Conservation (phyloP, 2,113 vertebrate genomes). For the Elgaria multicarinata region DNA sequence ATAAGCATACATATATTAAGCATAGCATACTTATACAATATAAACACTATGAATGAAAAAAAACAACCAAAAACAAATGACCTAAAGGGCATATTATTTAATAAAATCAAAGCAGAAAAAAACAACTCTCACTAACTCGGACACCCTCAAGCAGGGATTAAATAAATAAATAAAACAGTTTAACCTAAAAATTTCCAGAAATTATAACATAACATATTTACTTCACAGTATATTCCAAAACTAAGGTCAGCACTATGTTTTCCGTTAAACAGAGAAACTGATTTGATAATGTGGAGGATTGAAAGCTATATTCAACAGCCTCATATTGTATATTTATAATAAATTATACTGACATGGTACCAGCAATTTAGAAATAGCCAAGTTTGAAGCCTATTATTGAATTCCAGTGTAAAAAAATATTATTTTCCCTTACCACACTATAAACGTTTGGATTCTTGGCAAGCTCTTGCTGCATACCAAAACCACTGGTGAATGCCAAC, state of each 20-base stretch:
- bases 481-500: neutral
- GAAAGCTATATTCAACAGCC: conserved; percentile 20
- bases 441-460: conserved; percentile 25
- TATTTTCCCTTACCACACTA: neutral
- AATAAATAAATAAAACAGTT: neutral
- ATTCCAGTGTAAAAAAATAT: neutral
- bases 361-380: conserved; percentile 24
- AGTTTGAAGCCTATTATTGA: neutral
- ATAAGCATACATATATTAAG: too few species aligned
- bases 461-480: neutral
- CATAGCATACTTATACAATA: neutral
- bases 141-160: neutral
- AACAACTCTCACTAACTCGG: neutral
- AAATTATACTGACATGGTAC: neutral
- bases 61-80: neutral
- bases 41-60: neutral
- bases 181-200: neutral
- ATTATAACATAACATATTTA: conserved; percentile 5
- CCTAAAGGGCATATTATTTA: neutral
- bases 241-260: neutral
- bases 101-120: neutral
- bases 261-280: conserved; percentile 11
- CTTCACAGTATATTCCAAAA: neutral
- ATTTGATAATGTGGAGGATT: neutral
- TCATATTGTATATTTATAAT: conserved; percentile 20